Base-by-base conservation (phyloP, 2,888 invertebrate genomes). In the Xestia xanthographa region DNA sequence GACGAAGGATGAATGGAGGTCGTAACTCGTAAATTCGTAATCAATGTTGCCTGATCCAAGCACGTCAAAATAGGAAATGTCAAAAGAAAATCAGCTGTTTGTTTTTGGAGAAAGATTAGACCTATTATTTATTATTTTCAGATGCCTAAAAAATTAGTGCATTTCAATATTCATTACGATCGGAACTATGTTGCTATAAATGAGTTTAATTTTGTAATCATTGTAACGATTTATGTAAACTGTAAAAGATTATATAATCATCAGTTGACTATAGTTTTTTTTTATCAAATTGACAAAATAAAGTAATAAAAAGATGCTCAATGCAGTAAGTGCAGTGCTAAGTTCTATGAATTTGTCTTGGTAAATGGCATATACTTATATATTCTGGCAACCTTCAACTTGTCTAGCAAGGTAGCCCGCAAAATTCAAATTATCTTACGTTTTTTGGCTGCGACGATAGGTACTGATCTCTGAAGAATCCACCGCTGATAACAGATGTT, bases 1-100 rank as follows among this genome's bases (percentile, higher is more conserved):
- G 72, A 84, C 91, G 93, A 95, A 96, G 95, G 96, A 96, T 96
- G 95, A 96, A 95, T 95, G 95, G 95, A 96, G 96, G 96, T 95
- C 96, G 95, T 58, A 58, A 58, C 34, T 34, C 34, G 34, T 34
- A 34, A 34, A 62, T n/a, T 95, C 96, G 95, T 60, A 60, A 60
- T 71, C 63, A 67, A 53, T 72, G 68, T 72, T 72, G 43, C 68
- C 34, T 58, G n/a, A 48, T 65, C 5, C n/a, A 6, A 38, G 22
- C 17, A 29, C 56, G n/a, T 41, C 41, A 41, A 41, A 8, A 41
- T 41, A 9, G 6, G 9, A 41, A 60, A 20, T 43, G 14, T 43
- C 20, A 4, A 4, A 45, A 12, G 12, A 34, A 63, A 70, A 70
- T 63, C 45, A 63, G 65, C 70, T 34, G 70, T 20, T 45, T 12